These are phyloP conservation scores for Drosophila bocqueti DNA, from an alignment of 1,140 invertebrate genomes.

Conservation along the genomic window DNA sequence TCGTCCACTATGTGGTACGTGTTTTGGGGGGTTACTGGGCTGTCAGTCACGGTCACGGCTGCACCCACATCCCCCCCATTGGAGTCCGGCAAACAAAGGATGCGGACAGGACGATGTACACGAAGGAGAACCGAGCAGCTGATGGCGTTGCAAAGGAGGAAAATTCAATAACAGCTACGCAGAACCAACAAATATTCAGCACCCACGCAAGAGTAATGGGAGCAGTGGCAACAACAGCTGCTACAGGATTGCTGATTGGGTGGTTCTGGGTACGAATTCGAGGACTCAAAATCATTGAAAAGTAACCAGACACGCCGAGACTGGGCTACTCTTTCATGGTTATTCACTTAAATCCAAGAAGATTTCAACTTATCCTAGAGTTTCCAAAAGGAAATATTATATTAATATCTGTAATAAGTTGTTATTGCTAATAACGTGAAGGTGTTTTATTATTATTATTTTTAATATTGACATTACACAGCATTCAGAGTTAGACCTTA, in stretches of 20 bases:
- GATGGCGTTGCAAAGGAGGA: constrained; percentile 39
- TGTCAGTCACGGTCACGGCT: constrained; percentile 73
- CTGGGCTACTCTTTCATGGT: constrained; percentile 10
- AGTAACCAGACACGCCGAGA: constrained; percentile 12
- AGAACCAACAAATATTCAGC: constrained; percentile 34
- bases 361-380: not conserved
- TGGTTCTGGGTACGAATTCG: not conserved
- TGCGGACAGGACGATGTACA: constrained; percentile 22
- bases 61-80: constrained; percentile 9
- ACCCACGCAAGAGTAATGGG: constrained; percentile 35
- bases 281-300: constrained; percentile 29
- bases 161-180: constrained; percentile 68
- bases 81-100: constrained; percentile 35
- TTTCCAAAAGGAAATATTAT: not conserved
- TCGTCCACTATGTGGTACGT: constrained; percentile 34
- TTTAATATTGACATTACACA: not conserved
- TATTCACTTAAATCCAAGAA: not conserved
- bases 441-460: not conserved
- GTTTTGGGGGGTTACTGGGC: constrained; percentile 56
- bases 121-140: constrained; percentile 24
- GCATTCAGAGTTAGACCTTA: not conserved
- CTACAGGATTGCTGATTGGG: constrained; percentile 23
- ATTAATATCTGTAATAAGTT: not conserved
- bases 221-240: constrained; percentile 41
- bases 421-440: no score